Conservation (phyloP, 2,113 vertebrate genomes). For the Mastomys natalensis region DNA sequence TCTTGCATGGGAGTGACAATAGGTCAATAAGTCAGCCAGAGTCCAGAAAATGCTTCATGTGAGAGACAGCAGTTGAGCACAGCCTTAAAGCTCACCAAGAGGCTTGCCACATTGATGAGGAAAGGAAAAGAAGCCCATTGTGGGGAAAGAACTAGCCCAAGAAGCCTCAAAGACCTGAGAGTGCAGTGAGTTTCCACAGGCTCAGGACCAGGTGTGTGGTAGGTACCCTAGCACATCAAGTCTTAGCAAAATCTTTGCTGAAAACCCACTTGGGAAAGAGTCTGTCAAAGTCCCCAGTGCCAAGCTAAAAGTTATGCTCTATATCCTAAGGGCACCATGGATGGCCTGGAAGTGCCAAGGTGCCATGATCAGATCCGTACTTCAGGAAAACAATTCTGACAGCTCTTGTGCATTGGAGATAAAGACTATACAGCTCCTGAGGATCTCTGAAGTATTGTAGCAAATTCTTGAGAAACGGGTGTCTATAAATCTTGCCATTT, state of each 20-base stretch:
- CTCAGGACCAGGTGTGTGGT: background rate
- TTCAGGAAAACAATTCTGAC: slow-evolving; percentile 29
- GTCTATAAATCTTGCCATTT: slow-evolving; percentile 41
- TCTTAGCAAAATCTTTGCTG: background rate
- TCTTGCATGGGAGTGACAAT: too few species aligned
- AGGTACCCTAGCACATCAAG: accelerated
- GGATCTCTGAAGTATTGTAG: slow-evolving; percentile 43
- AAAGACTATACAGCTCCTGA: slow-evolving; percentile 64
- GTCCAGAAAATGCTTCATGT: background rate
- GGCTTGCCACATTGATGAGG: background rate
- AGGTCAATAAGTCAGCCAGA: background rate
- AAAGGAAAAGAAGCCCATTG: background rate
- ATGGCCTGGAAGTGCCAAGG: slow-evolving; percentile 38
- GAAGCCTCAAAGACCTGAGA: background rate
- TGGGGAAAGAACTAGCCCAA: too few species aligned
- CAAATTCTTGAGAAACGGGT: slow-evolving; percentile 45
- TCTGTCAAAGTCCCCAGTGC: background rate
- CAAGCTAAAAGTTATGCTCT: slow-evolving; percentile 46
- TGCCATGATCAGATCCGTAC: slow-evolving; percentile 24
- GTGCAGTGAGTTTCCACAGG: background rate
- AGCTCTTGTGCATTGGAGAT: slow-evolving; percentile 34
- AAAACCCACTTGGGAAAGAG: background rate
- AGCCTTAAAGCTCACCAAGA: background rate
- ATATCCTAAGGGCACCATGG: slow-evolving; percentile 38
- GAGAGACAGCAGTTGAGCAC: background rate